Evolutionary conservation across 2,888 invertebrate genomes (phyloP), one percentile per base, ranked within the genome.

Genomic region (Scaptomyza tumidula): DNA sequence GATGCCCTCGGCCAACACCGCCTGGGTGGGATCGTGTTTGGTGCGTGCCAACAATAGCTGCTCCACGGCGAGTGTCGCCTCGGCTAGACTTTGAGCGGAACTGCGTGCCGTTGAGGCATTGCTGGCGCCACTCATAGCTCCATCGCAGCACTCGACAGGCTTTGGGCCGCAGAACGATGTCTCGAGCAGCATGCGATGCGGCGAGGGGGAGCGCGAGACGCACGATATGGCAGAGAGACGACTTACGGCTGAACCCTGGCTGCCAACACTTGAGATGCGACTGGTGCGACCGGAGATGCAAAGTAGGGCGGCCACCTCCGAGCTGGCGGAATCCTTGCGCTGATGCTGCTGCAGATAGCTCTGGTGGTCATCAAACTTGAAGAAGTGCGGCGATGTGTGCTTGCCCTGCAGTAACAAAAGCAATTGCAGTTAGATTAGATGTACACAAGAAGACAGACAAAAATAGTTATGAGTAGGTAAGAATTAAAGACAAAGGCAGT

Each of bases 151-250:
- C 92, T 94, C 90, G 67, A 94, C 92, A 0, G 96, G 96, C 88
- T 96, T 97, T 53, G 95, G 96, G 1, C 97, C 97, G 91, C 97
- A 97, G 91, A 98, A 98, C 0, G 97, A 97, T 0, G 97, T 98
- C 92, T 97, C 97, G 64, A 97, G 93, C 59, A 97, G 93, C 95
- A 97, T 97, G 91, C 96, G 96, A 93, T 97, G 97, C n/a, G 97
- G 97, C 13, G 97, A 97, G 2, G 97, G 97, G 33, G 96, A 96
- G 69, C 96, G 94, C 6, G 95, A 95, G 0, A 92, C 81, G 1
- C 93, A 93, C 1, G 94, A 94, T 46, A 93, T 91, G 19, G 93
- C 93, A 1, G 94, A 94, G 48, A 94, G 88, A 67, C 93, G 93
- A 78, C 94, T 94, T 6, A 93, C 93, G 14, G 94, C 94, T 0